A percentile compares a stretch with the other conserved stretches of the same genome.
Evolutionary conservation across 2,888 invertebrate genomes (phyloP).

Genomic region (Tryphoninae sp.): DNA sequence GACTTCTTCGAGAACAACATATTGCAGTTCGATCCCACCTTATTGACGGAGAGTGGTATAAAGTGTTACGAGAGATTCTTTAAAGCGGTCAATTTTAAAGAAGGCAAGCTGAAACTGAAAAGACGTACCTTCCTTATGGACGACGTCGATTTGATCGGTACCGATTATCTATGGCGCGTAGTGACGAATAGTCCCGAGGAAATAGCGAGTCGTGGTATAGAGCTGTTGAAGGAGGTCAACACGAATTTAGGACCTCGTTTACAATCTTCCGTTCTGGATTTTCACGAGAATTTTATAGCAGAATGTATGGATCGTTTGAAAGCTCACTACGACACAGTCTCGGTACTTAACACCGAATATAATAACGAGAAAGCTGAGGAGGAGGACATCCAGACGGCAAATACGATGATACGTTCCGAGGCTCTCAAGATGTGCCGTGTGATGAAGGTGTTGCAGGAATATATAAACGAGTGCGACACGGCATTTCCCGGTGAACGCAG

Average conservation of each 20-base stretch:
- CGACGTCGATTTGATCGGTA: slow-evolving; percentile 96
- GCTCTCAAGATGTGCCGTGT: slow-evolving; percentile 95
- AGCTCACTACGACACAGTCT: slow-evolving; percentile 92
- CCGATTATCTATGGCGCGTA: slow-evolving; percentile 97
- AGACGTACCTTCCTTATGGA: slow-evolving; percentile 93
- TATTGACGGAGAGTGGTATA: slow-evolving; percentile 97
- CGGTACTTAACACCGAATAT: slow-evolving; percentile 83
- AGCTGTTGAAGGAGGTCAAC: slow-evolving; percentile 94
- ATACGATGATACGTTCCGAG: slow-evolving; percentile 85
- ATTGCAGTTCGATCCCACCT: slow-evolving; percentile 93
- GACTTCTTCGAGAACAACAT: slow-evolving; percentile 98
- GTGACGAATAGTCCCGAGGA: slow-evolving; percentile 95
- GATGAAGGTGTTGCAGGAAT: slow-evolving; percentile 96
- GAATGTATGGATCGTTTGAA: slow-evolving; percentile 95
- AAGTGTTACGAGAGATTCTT: slow-evolving; percentile 95
- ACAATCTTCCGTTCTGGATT: slow-evolving; percentile 89
- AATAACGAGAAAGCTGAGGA: slow-evolving; percentile 77
- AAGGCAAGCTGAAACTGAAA: slow-evolving; percentile 94
- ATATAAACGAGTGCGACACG: slow-evolving; percentile 96
- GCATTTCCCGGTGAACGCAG: slow-evolving; percentile 93
- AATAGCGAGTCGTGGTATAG: slow-evolving; percentile 95
- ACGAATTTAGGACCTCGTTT: slow-evolving; percentile 95
- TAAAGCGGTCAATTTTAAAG: slow-evolving; percentile 97
- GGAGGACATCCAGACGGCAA: slow-evolving; percentile 80
- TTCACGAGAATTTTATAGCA: slow-evolving; percentile 95